Evolutionary conservation across 2,888 invertebrate genomes (phyloP).

Genomic region (Macroteleia sp.): DNA sequence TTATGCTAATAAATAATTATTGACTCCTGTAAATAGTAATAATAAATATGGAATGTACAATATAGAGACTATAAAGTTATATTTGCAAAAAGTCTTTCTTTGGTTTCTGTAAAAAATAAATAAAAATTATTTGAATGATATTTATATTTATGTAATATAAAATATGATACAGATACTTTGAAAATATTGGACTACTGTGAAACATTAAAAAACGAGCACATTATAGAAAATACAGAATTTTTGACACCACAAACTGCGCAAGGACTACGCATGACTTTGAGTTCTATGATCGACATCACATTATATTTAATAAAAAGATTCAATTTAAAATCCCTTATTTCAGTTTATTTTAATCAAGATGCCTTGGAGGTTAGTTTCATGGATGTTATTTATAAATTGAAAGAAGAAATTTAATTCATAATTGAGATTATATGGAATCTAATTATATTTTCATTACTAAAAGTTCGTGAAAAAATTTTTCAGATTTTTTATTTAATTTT

Average conservation of each 20-base stretch:
- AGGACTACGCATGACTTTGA: neutral
- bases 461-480: too few species aligned
- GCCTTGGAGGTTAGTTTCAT: too few species aligned
- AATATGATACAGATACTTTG: neutral
- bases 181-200: neutral
- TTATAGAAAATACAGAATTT: conserved; percentile 1
- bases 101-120: neutral
- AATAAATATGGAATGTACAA: neutral
- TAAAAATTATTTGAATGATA: neutral
- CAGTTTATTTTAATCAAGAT: too few species aligned
- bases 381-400: too few species aligned
- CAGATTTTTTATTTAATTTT: too few species aligned
- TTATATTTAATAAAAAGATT: too few species aligned
- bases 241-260: conserved; percentile 5
- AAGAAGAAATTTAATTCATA: too few species aligned
- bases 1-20: neutral
- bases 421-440: too few species aligned
- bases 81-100: neutral
- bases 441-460: too few species aligned
- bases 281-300: too few species aligned
- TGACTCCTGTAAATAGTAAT: neutral
- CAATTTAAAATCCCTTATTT: too few species aligned
- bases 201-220: conserved; percentile 1
- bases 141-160: neutral
- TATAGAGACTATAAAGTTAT: neutral